A percentile compares a stretch with the other conserved stretches of the same genome.
phyloP scores from a whole-genome alignment of 2,797 vertebrate genomes.

The Danio aesculapii region DNA sequence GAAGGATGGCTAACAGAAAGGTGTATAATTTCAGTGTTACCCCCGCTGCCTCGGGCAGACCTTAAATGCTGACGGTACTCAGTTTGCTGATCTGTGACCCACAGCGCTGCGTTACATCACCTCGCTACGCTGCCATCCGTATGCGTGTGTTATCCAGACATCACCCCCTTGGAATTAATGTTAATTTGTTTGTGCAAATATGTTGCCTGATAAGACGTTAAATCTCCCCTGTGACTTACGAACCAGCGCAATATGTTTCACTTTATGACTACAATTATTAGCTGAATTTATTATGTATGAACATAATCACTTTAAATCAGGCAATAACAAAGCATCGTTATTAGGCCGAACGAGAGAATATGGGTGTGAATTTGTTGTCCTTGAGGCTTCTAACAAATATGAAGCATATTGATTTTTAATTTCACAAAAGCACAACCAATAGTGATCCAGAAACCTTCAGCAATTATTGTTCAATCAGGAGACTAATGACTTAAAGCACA shows the following conservation, averaged over 20 bases:
- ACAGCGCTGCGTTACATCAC: slow-evolving; percentile 46
- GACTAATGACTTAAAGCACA: slow-evolving; percentile 54
- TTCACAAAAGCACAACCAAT: slow-evolving; percentile 56
- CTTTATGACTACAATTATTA: slow-evolving; percentile 34
- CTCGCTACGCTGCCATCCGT: slow-evolving; percentile 54
- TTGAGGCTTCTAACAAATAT: slow-evolving; percentile 51
- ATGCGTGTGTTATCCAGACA: slow-evolving; percentile 52
- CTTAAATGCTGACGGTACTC: slow-evolving; percentile 77
- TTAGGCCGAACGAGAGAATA: slow-evolving; percentile 33
- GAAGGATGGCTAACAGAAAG: slow-evolving; percentile 69
- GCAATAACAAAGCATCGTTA: slow-evolving; percentile 44
- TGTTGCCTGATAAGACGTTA: slow-evolving; percentile 10
- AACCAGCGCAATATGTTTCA: slow-evolving; percentile 24
- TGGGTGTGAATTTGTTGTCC: slow-evolving; percentile 52
- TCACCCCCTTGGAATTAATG: slow-evolving; percentile 64
- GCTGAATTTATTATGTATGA: slow-evolving; percentile 55
- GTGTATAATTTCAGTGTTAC: slow-evolving; percentile 84
- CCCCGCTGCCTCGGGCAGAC: slow-evolving; percentile 76
- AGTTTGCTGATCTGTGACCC: slow-evolving; percentile 72
- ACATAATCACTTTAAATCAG: slow-evolving; percentile 55
- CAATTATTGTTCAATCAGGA: slow-evolving; percentile 61
- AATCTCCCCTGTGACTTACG: slow-evolving; percentile 19
- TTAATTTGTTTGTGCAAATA: slow-evolving; percentile 46
- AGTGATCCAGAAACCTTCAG: slow-evolving; percentile 59
- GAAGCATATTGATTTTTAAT: slow-evolving; percentile 65